Percentiles rank a stretch among this genome's conserved stretches.
These are phyloP conservation scores for Odontesthes bonariensis DNA, from an alignment of 2,113 vertebrate genomes.

Conservation along the genomic window DNA sequence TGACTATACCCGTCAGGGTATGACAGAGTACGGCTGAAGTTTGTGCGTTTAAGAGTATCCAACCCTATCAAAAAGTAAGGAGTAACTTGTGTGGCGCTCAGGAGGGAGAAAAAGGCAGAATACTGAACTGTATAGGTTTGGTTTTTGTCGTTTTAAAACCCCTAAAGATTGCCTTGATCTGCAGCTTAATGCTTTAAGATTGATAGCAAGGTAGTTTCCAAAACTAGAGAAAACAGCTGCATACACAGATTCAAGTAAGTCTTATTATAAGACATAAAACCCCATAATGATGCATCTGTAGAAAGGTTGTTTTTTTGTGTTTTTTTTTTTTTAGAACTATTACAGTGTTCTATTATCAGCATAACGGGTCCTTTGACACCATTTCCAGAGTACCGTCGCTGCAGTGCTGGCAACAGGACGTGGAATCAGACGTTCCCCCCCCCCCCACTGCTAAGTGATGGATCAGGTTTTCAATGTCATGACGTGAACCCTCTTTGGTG, in stretches of 20 bases:
- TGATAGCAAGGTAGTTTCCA: constrained; percentile 78
- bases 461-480: constrained; percentile 40
- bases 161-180: constrained; percentile 75
- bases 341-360: constrained; percentile 85
- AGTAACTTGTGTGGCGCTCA: constrained; percentile 50
- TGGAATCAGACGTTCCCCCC: constrained; percentile 62
- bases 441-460: constrained; percentile 39
- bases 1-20: constrained; percentile 45
- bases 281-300: constrained; percentile 77
- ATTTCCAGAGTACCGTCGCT: constrained; percentile 70
- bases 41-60: constrained; percentile 69
- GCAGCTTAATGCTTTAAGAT: constrained; percentile 75
- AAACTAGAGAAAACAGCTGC: constrained; percentile 81
- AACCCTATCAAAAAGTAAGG: constrained; percentile 66
- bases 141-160: constrained; percentile 64
- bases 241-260: constrained; percentile 87
- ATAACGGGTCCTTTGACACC: constrained; percentile 64
- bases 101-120: constrained; percentile 68
- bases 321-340: constrained; percentile 63
- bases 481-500: constrained; percentile 71
- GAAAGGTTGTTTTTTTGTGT: constrained; percentile 66
- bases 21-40: constrained; percentile 60
- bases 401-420: constrained; percentile 58
- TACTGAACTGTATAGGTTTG: constrained; percentile 77
- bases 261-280: constrained; percentile 90